phyloP scores from a whole-genome alignment of 2,888 invertebrate species.

The Sericinus montela region DNA sequence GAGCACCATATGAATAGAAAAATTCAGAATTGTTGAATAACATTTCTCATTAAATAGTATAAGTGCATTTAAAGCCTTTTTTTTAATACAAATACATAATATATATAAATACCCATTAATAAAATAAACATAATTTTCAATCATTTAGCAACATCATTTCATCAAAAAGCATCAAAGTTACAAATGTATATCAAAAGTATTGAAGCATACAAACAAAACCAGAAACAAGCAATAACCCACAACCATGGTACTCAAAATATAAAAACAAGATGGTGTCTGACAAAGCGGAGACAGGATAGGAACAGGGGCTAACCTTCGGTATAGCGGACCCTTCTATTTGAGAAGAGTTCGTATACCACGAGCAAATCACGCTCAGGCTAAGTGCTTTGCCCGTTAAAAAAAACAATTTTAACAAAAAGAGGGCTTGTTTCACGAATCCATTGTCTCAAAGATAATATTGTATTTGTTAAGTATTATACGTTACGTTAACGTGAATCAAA shows the following conservation, averaged over 20 bases:
- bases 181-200: too few relatives aligned
- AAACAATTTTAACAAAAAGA: neutral
- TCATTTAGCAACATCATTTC: too few relatives aligned
- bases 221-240: too few relatives aligned
- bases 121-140: too few relatives aligned
- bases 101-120: too few relatives aligned
- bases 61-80: too few relatives aligned
- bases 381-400: conserved; percentile 22
- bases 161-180: too few relatives aligned
- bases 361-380: conserved; percentile 27
- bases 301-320: conserved; percentile 3
- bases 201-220: too few relatives aligned
- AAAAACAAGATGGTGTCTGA: conserved; percentile 1
- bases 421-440: neutral
- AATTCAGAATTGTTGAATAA: neutral
- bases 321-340: conserved; percentile 9
- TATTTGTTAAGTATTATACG: too few relatives aligned
- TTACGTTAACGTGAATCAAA: neutral
- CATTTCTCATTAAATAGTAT: too few relatives aligned
- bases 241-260: conserved; percentile 8
- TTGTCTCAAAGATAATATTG: too few relatives aligned
- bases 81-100: too few relatives aligned
- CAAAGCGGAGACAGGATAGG: conserved; percentile 1
- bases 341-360: conserved; percentile 33
- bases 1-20: conserved; percentile 1